Conservation (phyloP, 2,113 vertebrate genomes). For the Alectura lathami region DNA sequence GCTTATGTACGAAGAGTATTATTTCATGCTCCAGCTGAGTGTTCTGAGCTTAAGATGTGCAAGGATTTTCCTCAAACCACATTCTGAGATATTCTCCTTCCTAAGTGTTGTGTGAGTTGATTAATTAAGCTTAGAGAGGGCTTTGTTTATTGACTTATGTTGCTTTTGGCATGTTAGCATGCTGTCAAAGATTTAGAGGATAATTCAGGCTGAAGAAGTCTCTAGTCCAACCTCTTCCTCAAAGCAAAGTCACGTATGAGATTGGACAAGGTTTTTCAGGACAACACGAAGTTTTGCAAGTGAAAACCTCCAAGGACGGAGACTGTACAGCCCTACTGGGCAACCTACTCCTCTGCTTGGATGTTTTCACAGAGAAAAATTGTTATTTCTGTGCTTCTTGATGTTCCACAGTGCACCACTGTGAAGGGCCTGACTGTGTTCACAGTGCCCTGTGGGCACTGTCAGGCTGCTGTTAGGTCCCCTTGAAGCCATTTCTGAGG, state of each 20-base stretch:
- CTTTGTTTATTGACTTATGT: background rate
- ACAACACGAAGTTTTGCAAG: background rate
- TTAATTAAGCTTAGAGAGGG: background rate
- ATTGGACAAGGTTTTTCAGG: background rate
- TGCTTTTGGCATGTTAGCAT: background rate
- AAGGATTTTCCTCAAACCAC: background rate
- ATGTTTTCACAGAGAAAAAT: background rate
- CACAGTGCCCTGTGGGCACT: background rate
- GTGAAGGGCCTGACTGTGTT: background rate
- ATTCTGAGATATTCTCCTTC: background rate
- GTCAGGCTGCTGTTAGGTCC: background rate
- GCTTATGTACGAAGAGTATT: background rate
- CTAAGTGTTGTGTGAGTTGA: background rate
- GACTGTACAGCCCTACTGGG: background rate
- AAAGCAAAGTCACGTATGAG: background rate
- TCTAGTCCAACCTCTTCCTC: background rate
- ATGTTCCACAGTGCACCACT: background rate
- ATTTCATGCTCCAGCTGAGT: background rate
- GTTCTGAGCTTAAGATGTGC: background rate
- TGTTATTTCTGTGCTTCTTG: background rate
- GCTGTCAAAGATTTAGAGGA: background rate
- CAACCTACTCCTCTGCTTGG: background rate
- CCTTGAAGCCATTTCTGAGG: background rate
- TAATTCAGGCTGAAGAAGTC: background rate
- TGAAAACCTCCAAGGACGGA: background rate